Percentiles rank a stretch among this genome's conserved stretches.
Conservation (phyloP, 2,888 invertebrate genomes). For the Pristionchus mayeri region DNA sequence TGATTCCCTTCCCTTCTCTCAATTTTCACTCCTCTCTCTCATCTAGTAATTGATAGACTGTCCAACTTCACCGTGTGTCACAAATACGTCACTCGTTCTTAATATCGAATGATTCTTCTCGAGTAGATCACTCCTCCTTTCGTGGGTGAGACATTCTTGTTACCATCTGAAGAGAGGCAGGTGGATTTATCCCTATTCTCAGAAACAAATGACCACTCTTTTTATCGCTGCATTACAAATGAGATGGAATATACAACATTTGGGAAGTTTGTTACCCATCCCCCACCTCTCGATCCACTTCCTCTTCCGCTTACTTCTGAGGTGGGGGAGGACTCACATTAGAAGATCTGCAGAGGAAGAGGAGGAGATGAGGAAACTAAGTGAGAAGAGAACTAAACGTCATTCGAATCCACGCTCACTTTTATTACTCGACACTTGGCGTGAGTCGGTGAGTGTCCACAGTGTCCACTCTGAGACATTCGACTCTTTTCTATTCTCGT, state of each 20-base stretch:
- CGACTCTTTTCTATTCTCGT: neutral
- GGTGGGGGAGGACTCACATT: constrained; percentile 30
- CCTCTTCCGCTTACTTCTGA: neutral
- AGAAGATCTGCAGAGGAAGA: neutral
- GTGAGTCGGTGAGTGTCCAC: neutral
- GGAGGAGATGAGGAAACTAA: neutral
- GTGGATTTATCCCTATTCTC: neutral
- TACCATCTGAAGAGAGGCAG: too few species aligned
- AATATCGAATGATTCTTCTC: neutral
- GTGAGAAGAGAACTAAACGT: constrained; percentile 22
- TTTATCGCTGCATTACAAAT: too few species aligned
- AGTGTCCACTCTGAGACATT: too few species aligned
- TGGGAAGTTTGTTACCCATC: too few species aligned
- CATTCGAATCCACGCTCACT: neutral
- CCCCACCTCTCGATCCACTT: too few species aligned
- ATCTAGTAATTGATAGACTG: neutral
- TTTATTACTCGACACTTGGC: neutral
- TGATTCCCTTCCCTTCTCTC: constrained; percentile 13
- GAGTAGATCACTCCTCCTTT: neutral
- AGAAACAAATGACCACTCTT: neutral
- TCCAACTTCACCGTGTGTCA: neutral
- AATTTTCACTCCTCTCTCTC: neutral
- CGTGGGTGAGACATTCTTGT: too few species aligned
- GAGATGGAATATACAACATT: neutral
- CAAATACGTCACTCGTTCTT: neutral